phyloP scores from a whole-genome alignment of 2,797 vertebrate genomes.

The Malacoctenus gilli region DNA sequence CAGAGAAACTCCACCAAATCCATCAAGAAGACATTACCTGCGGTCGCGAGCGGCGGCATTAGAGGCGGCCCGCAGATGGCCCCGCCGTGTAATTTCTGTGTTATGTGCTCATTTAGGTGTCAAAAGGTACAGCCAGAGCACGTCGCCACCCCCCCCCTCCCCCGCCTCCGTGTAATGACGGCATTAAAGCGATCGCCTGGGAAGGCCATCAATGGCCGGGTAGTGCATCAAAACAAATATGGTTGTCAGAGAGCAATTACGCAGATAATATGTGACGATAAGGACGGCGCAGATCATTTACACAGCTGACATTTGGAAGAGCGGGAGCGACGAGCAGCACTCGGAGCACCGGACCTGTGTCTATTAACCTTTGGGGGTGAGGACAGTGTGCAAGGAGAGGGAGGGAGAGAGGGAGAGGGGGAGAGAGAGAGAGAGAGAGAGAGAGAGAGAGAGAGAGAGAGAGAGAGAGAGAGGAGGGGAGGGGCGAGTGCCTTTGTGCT shows the following conservation, averaged over 20 bases:
- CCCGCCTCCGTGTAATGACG: constrained; percentile 15
- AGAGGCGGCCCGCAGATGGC: neutral
- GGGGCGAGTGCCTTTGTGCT: too few species aligned
- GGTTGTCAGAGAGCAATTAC: constrained; percentile 67
- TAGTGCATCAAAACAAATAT: constrained; percentile 61
- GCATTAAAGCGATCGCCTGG: constrained; percentile 22
- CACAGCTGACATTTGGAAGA: constrained; percentile 74
- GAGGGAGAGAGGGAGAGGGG: constrained; percentile 5
- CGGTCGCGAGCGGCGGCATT: neutral
- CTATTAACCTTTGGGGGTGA: constrained; percentile 66
- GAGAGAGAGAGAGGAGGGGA: too few species aligned
- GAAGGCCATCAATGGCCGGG: constrained; percentile 25
- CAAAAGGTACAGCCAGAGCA: constrained; percentile 16
- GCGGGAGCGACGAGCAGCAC: constrained; percentile 49
- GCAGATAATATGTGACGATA: constrained; percentile 68
- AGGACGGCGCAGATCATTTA: constrained; percentile 65
- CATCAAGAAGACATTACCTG: neutral
- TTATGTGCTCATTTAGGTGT: constrained; percentile 22
- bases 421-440: too few species aligned
- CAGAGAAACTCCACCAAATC: neutral
- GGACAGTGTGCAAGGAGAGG: constrained; percentile 23
- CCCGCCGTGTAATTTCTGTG: neutral
- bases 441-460: too few species aligned
- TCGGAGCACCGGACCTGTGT: constrained; percentile 44
- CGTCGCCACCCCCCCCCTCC: too few species aligned